Evolutionary conservation across 2,113 vertebrate species (phyloP).

Genomic region (Ptilonorhynchus violaceus): DNA sequence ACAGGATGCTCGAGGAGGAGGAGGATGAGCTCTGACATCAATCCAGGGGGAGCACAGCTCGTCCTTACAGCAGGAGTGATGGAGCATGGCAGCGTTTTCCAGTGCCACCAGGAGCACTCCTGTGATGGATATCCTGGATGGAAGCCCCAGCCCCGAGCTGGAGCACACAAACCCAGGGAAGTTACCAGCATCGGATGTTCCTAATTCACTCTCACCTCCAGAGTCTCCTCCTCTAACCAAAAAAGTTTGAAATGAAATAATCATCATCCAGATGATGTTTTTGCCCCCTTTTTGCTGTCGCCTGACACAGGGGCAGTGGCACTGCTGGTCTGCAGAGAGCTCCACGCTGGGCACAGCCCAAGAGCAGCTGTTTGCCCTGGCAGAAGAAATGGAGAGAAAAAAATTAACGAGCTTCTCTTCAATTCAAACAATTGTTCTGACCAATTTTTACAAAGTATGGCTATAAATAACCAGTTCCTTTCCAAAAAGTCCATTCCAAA

Average conservation of each 20-base stretch:
- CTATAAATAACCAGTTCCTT: neutral
- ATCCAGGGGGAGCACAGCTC: neutral
- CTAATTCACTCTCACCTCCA: neutral
- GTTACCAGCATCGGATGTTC: rapidly evolving
- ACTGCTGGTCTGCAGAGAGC: neutral
- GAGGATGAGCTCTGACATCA: neutral
- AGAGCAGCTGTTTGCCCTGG: neutral
- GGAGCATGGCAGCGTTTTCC: neutral
- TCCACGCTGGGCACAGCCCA: neutral
- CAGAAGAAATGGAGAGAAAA: neutral
- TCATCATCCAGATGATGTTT: neutral
- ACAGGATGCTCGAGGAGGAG: neutral
- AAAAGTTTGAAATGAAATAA: neutral
- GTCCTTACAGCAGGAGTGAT: neutral
- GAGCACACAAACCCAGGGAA: neutral
- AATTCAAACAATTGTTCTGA: neutral
- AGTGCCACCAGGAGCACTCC: neutral
- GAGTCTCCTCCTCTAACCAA: neutral
- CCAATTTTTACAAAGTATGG: neutral
- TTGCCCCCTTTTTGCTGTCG: neutral
- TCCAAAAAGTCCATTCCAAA: neutral
- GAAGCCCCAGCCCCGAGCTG: neutral
- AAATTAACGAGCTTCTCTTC: neutral
- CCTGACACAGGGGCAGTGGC: neutral
- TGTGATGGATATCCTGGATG: too few relatives aligned